phyloP scores from a whole-genome alignment of 2,888 invertebrate species.

The Hypomecis punctinalis region DNA sequence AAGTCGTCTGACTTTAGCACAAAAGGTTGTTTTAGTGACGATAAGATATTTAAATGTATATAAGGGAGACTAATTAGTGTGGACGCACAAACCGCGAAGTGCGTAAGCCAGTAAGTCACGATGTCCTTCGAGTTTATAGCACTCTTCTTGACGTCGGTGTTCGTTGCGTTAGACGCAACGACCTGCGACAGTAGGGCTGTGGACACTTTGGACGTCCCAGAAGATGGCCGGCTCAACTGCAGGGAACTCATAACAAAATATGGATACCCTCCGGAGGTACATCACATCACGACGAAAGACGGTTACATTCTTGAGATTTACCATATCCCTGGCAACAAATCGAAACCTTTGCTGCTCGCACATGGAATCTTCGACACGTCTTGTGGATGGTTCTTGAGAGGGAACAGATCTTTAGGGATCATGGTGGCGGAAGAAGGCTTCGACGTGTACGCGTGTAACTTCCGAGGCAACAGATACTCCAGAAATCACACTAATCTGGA shows the following conservation, averaged over 20 bases:
- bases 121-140: constrained; percentile 12
- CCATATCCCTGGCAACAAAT: constrained; percentile 46
- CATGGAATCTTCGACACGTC: constrained; percentile 54
- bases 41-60: constrained; percentile 23
- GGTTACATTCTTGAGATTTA: constrained; percentile 53
- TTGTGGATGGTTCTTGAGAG: constrained; percentile 52
- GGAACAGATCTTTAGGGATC: constrained; percentile 48
- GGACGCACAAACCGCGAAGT: constrained; percentile 2
- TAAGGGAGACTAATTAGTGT: constrained; percentile 15
- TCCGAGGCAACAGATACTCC: constrained; percentile 76
- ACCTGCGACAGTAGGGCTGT: not conserved
- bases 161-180: constrained; percentile 3
- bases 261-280: constrained; percentile 40
- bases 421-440: constrained; percentile 47
- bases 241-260: constrained; percentile 41
- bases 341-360: constrained; percentile 43
- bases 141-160: not conserved
- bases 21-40: constrained; percentile 25
- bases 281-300: constrained; percentile 53
- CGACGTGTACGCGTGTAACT: constrained; percentile 59
- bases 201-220: constrained; percentile 28
- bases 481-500: constrained; percentile 77
- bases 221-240: constrained; percentile 40
- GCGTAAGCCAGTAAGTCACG: not conserved
- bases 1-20: constrained; percentile 14